A percentile compares a stretch with the other conserved stretches of the same genome.
Conservation (phyloP, 2,113 vertebrate species). For the Thermophis baileyi region DNA sequence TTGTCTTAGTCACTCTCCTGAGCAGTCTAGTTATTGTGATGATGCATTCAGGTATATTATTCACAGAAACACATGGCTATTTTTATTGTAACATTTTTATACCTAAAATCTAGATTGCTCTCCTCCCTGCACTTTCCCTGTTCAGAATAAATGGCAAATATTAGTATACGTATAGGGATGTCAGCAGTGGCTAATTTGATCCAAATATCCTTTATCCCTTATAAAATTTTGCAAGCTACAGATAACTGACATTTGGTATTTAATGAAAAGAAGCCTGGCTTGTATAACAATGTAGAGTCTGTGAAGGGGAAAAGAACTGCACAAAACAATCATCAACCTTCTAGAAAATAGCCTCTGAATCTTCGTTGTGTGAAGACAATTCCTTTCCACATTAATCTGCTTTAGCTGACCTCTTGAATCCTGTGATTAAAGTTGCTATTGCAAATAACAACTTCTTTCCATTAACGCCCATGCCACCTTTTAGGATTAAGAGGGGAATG, state of each 20-base stretch:
- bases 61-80: neutral
- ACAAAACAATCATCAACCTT: neutral
- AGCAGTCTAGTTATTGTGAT: neutral
- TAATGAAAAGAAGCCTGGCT: neutral
- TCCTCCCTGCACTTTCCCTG: neutral
- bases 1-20: neutral
- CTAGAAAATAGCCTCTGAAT: neutral
- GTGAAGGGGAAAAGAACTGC: neutral
- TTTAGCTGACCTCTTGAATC: neutral
- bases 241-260: neutral
- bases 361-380: neutral
- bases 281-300: neutral
- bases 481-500: neutral
- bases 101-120: neutral
- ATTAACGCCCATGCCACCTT: neutral
- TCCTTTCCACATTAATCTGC: neutral
- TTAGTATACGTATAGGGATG: neutral
- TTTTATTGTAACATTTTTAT: neutral
- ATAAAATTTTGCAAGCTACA: neutral
- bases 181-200: neutral
- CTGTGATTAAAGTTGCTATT: neutral
- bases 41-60: neutral
- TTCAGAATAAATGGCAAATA: neutral
- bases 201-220: neutral
- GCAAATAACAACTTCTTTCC: neutral